Base-by-base conservation (phyloP, 2,113 vertebrate species). In the Cygnus buccinator region DNA sequence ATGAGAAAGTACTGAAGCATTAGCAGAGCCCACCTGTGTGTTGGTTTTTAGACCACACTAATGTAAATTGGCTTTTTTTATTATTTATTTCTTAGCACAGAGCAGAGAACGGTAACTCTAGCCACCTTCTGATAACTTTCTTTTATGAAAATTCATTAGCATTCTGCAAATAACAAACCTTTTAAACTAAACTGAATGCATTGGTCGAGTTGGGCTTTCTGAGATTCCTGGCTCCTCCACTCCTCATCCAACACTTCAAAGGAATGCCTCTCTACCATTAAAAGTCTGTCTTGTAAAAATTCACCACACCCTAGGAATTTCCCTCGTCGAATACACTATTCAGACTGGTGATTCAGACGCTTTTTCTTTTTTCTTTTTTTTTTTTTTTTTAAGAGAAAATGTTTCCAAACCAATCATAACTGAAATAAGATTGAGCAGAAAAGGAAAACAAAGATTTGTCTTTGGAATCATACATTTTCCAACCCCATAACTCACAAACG, bases 1-100 rank as follows among this genome's bases (percentile, higher is more conserved):
- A 97, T 65, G 89, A 95, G 94, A 91, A 94, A 96, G 87, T 94
- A 78, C 63, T 67, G 79, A 96, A n/a, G 97, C 94, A 96, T 98
- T 97, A 95, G 91, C 63, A 87, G 89, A 93, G 91, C 91, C 95
- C 94, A 98, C 97, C 98, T 98, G 96, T 90, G 93, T 95, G 89
- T 95, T 84, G 94, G 82, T 76, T 90, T 90, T 95, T 91, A 96
- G 97, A 98, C 94, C 96, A 97, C 95, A 95, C 91, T 96, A 94
- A 77, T 87, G 54, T 86, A 76, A 93, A 82, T 62, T 91, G 93
- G 10, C 5, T 25, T 77, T 57, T 55, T 74, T 57, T 13, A 35
- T 93, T 89, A 74, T 77, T 93, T 95, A 88, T 73, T 81, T 90
- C 71, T 87, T 94, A 59, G 28, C 21, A 61, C 9, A 58, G 48